Base-by-base conservation (phyloP, 2,888 invertebrate genomes). In the Pegoplata infirma region DNA sequence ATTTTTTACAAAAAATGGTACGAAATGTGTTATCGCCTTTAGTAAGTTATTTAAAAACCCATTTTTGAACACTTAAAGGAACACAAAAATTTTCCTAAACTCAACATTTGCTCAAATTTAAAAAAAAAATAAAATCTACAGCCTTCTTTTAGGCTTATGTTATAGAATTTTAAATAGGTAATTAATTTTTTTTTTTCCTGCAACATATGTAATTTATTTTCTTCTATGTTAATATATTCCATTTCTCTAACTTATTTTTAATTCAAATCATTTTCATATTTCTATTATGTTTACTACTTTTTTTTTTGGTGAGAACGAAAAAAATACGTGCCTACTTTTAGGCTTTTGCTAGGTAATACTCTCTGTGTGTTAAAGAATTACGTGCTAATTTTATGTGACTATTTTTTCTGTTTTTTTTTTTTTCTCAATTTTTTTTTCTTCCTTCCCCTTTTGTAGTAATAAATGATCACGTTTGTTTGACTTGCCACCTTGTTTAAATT, bases 261-360 rank as follows among this genome's bases (percentile, higher is more conserved):
- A 3, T 32, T 8, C 10, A 32, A 75, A 75, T 63, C 40, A 21
- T 68, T 68, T 53, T 68, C 61, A 74, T 67, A 67, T 67, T 74
- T 74, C 66, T 66, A 53, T 66, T 67, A 53, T 59, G 46, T 75
- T 75, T 63, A 51, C n/a, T n/a, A n/a, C 55, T 61, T 68, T 61
- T 55, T 28, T 40, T 3, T 55, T 56, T 63, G 14, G 59, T 17
- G 59, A 16, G 67, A 5, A 25, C 25, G 5, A 25, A n/a, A n/a
- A 64, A 68, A 64, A 4, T 74, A 79, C 78, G 74, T 75, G 78
- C 69, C 59, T 74, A 66, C 73, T 74, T 74, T 79, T 79, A 74
- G 78, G 69, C 73, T 77, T 68, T 46, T 19, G 5, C n/a, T 19
- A 47, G 21, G 47, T 36, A 72, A 49, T 36, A 40, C 36, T 40